These are phyloP conservation scores for Entomyzon cyanotis DNA, from an alignment of 2,113 vertebrate species.

Conservation along the genomic window DNA sequence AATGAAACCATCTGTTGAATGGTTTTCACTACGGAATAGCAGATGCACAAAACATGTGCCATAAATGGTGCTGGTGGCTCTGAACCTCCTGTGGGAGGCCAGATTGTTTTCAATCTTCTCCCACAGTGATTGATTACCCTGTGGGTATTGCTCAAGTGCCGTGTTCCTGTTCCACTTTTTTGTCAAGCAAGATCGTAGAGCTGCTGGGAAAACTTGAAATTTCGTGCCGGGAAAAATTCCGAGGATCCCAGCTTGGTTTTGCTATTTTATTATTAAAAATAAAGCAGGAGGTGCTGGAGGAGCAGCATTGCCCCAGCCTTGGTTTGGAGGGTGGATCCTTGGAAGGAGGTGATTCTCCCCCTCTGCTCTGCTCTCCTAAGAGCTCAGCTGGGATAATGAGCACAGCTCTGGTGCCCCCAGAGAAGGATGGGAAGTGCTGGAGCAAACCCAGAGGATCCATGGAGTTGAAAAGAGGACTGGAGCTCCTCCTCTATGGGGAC, in stretches of 20 bases:
- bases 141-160: not conserved
- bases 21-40: not conserved
- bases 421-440: not conserved
- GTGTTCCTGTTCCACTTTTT: not conserved
- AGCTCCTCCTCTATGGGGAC: not conserved
- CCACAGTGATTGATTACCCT: conserved; percentile 22
- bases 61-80: not conserved
- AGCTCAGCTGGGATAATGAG: not conserved
- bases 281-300: not conserved
- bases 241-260: not conserved
- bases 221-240: not conserved
- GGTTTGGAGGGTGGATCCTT: not conserved
- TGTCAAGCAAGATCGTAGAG: not conserved
- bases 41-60: conserved; percentile 44
- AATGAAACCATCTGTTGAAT: conserved; percentile 62
- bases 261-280: not conserved
- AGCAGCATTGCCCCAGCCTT: not conserved
- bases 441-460: not conserved
- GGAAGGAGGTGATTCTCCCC: not conserved
- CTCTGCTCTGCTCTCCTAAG: not conserved
- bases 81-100: conserved; percentile 33
- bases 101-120: conserved; percentile 49
- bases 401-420: not conserved
- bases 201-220: not conserved
- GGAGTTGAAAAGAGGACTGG: not conserved